Evolutionary conservation across 2,113 vertebrate genomes (phyloP).

Genomic region (Paramormyrops kingsleyae): DNA sequence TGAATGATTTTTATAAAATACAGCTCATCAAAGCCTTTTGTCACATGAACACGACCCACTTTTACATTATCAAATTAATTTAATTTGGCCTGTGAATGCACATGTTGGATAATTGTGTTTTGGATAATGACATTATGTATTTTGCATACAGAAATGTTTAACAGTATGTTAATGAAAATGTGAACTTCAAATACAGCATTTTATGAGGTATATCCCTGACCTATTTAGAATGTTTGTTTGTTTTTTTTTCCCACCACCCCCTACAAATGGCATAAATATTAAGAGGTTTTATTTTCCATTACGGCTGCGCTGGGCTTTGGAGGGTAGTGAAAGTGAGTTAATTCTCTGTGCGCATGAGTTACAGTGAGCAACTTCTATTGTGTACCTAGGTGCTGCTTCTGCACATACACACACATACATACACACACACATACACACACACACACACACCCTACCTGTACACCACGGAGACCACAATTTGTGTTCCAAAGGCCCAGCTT

Average conservation of each 20-base stretch:
- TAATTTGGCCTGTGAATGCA: background rate
- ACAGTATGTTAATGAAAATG: background rate
- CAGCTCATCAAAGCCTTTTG: background rate
- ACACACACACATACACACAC: slow-evolving; percentile 1
- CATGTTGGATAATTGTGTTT: slow-evolving; percentile 7
- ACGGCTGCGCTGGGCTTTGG: background rate
- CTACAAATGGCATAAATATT: background rate
- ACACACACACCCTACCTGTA: background rate
- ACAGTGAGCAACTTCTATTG: background rate
- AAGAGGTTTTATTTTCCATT: slow-evolving; percentile 14
- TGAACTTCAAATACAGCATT: background rate
- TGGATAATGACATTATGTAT: background rate
- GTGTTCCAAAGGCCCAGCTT: background rate
- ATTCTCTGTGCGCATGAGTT: background rate
- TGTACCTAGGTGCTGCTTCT: background rate
- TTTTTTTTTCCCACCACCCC: background rate
- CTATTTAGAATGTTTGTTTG: background rate
- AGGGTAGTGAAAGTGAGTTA: background rate
- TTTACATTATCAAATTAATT: slow-evolving; percentile 1
- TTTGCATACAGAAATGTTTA: background rate
- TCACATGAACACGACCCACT: background rate
- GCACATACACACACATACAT: slow-evolving; percentile 15
- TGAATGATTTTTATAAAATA: background rate
- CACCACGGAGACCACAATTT: background rate
- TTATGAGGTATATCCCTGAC: background rate